Percentiles rank a stretch among this genome's conserved stretches.
Evolutionary conservation across 1,140 invertebrate genomes (phyloP).

Genomic region (Bombus confusus): DNA sequence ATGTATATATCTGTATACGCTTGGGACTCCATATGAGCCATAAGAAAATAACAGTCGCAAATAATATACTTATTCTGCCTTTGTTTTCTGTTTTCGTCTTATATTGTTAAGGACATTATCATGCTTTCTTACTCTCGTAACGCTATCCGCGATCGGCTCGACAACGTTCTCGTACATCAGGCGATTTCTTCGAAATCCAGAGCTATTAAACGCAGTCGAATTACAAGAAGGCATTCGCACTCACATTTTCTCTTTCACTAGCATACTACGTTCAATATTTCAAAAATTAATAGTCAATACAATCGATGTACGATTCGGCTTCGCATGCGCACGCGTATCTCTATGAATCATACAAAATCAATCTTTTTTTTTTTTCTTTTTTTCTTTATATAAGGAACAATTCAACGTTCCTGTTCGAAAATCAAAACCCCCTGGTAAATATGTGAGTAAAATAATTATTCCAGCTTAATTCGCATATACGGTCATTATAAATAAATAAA

Average conservation of each 20-base stretch:
- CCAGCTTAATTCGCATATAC: conserved; percentile 57
- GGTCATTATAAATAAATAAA: conserved; percentile 65
- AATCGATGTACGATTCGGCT: conserved; percentile 51
- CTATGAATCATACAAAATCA: conserved; percentile 48
- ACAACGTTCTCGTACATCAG: conserved; percentile 52
- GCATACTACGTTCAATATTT: conserved; percentile 45
- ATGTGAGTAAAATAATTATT: conserved; percentile 65
- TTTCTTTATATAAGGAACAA: conserved; percentile 11
- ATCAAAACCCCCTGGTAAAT: conserved; percentile 68
- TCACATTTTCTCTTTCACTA: conserved; percentile 33
- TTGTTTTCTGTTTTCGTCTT: conserved; percentile 56
- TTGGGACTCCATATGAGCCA: conserved; percentile 71
- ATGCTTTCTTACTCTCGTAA: conserved; percentile 53
- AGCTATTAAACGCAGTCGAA: conserved; percentile 50
- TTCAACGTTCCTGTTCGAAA: conserved; percentile 55
- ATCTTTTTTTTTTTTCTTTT: conserved; percentile 10
- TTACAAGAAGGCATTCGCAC: conserved; percentile 48
- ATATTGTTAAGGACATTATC: conserved; percentile 62
- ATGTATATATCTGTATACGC: conserved; percentile 65
- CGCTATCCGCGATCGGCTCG: conserved; percentile 23
- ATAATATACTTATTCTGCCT: conserved; percentile 70
- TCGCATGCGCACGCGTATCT: conserved; percentile 16
- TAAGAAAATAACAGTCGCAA: conserved; percentile 80
- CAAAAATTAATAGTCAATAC: conserved; percentile 41
- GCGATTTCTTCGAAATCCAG: conserved; percentile 46